phyloP scores from a whole-genome alignment of 2,113 vertebrate species.

The Myiagra hebetior region DNA sequence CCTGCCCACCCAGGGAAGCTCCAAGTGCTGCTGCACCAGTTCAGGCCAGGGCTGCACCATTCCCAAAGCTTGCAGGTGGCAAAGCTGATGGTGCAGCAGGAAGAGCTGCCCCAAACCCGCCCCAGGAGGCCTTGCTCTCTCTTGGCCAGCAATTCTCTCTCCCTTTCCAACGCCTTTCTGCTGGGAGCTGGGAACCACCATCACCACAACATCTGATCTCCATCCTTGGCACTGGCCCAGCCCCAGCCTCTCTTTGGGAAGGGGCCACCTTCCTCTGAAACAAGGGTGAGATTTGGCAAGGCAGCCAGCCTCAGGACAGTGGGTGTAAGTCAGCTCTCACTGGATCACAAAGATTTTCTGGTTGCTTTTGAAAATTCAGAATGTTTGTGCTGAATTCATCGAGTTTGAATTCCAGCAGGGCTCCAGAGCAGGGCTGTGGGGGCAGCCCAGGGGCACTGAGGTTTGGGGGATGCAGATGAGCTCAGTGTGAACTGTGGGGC shows the following conservation, averaged over 20 bases:
- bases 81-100: neutral
- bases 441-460: neutral
- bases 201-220: neutral
- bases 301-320: neutral
- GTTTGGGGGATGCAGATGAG: neutral
- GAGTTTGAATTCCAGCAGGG: neutral
- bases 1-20: neutral
- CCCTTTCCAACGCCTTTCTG: neutral
- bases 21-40: rapidly evolving
- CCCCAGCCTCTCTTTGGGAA: neutral
- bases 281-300: neutral
- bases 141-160: neutral
- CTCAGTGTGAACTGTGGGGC: rapidly evolving
- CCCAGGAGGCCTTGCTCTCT: neutral
- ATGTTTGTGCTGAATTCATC: neutral
- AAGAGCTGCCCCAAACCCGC: neutral
- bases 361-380: neutral
- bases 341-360: neutral
- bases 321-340: neutral
- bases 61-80: neutral
- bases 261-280: neutral
- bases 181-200: neutral
- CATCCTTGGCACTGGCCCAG: neutral
- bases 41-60: neutral
- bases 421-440: neutral